Percentiles rank a stretch among this genome's conserved stretches.
Evolutionary conservation across 1,140 invertebrate species (phyloP).

Genomic region (Tetramorium simillimum): DNA sequence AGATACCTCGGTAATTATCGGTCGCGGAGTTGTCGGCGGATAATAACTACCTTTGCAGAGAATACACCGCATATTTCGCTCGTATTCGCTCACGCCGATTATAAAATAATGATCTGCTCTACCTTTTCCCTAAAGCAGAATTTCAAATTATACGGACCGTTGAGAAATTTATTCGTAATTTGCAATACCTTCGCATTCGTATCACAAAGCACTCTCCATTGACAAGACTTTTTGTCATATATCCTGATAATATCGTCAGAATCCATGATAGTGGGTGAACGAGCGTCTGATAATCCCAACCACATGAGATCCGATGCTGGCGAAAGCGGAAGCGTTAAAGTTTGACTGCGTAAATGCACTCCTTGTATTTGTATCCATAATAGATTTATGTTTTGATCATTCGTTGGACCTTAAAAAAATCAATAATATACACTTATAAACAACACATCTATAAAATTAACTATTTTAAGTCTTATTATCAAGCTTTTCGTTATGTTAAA

Average conservation of each 20-base stretch:
- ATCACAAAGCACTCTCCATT: slow-evolving; percentile 93
- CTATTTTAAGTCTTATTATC: not conserved
- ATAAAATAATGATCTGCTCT: slow-evolving; percentile 94
- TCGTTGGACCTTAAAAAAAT: slow-evolving; percentile 67
- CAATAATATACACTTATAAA: not conserved
- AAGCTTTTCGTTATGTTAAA: not conserved
- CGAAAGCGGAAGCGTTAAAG: slow-evolving; percentile 89
- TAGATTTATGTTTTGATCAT: slow-evolving; percentile 88
- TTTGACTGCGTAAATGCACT: slow-evolving; percentile 83
- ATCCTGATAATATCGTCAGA: slow-evolving; percentile 89
- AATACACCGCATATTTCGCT: slow-evolving; percentile 92
- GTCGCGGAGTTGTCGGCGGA: slow-evolving; percentile 94
- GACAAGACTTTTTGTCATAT: slow-evolving; percentile 87
- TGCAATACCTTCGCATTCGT: slow-evolving; percentile 87
- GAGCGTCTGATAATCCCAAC: slow-evolving; percentile 94
- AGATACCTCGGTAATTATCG: slow-evolving; percentile 91
- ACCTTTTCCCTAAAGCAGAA: slow-evolving; percentile 87
- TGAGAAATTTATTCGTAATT: slow-evolving; percentile 67
- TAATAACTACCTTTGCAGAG: slow-evolving; percentile 95
- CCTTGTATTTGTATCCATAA: slow-evolving; percentile 83
- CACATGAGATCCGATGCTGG: slow-evolving; percentile 90
- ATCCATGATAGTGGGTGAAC: slow-evolving; percentile 90
- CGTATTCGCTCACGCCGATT: slow-evolving; percentile 91
- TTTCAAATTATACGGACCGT: slow-evolving; percentile 16
- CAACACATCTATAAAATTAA: not conserved